phyloP scores from a whole-genome alignment of 2,797 vertebrate species.

The Rhyacichthys aspro region DNA sequence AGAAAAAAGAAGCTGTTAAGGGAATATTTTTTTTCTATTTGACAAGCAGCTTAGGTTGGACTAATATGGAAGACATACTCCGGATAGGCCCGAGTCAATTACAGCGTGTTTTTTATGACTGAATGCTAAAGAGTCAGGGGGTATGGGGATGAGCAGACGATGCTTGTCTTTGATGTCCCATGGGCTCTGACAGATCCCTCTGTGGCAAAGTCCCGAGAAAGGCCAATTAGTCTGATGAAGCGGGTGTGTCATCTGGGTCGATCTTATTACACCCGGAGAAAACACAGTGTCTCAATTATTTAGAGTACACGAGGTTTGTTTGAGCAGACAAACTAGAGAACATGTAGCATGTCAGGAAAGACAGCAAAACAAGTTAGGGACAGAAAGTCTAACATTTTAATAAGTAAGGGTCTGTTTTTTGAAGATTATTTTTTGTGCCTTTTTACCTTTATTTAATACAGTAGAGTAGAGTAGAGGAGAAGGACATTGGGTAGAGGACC shows the following conservation, averaged over 20 bases:
- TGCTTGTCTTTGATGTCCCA: conserved; percentile 60
- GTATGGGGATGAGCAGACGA: conserved; percentile 43
- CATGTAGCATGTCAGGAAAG: no score
- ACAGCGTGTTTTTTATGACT: conserved; percentile 52
- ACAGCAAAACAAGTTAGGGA: no score
- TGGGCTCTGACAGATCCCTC: conserved; percentile 55
- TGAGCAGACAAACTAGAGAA: conserved; percentile 14
- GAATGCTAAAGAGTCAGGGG: conserved; percentile 51
- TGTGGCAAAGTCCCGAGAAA: conserved; percentile 26
- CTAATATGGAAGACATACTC: conserved; percentile 53
- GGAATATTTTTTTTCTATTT: conserved; percentile 58
- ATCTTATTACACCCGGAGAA: conserved; percentile 54
- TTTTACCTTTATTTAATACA: no score
- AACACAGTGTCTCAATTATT: conserved; percentile 52
- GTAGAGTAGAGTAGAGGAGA: no score
- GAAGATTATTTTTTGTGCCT: no score
- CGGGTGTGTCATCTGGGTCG: conserved; percentile 52
- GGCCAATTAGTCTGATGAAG: conserved; percentile 63
- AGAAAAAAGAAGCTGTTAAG: conserved; percentile 37
- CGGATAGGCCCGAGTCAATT: conserved; percentile 68
- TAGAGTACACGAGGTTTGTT: conserved; percentile 22
- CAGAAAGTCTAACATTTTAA: no score
- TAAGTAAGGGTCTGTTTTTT: no score
- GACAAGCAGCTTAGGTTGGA: conserved; percentile 61
- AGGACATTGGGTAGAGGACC: no score